Conservation (phyloP, 2,113 vertebrate genomes). For the Circaetus gallicus region DNA sequence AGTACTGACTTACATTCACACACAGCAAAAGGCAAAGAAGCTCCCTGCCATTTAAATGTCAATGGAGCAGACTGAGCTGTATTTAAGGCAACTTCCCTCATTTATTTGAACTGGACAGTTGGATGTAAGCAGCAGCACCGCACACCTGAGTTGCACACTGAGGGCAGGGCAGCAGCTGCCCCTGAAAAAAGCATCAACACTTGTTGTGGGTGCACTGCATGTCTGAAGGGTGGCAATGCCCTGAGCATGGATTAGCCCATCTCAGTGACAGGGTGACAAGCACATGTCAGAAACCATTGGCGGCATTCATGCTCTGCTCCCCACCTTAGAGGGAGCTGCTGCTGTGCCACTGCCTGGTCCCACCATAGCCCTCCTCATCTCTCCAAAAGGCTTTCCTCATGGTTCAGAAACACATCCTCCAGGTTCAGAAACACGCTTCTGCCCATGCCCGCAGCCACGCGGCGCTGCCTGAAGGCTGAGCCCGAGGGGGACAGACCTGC, state of each 20-base stretch:
- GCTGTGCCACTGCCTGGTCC: not conserved
- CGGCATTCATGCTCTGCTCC: not conserved
- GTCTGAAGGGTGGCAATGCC: not conserved
- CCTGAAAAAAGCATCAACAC: not conserved
- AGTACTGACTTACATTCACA: not conserved
- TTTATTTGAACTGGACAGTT: not conserved
- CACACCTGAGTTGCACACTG: not conserved
- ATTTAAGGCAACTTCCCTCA: not conserved
- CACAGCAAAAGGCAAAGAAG: rapidly evolving
- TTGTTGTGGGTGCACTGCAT: not conserved
- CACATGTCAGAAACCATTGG: rapidly evolving
- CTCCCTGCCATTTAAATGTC: not conserved
- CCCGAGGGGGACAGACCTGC: not conserved
- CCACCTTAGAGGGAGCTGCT: not conserved
- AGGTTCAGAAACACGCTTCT: not conserved
- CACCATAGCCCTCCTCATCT: not conserved
- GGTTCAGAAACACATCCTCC: not conserved
- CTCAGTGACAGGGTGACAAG: rapidly evolving
- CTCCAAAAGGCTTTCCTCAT: not conserved
- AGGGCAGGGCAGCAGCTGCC: not conserved
- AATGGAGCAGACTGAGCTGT: not conserved
- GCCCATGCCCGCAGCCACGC: rapidly evolving
- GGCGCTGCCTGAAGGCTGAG: not conserved
- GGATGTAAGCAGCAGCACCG: not conserved
- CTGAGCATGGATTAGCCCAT: rapidly evolving